Base-by-base conservation (phyloP, 1,140 invertebrate species). In the Batillaria attramentaria region DNA sequence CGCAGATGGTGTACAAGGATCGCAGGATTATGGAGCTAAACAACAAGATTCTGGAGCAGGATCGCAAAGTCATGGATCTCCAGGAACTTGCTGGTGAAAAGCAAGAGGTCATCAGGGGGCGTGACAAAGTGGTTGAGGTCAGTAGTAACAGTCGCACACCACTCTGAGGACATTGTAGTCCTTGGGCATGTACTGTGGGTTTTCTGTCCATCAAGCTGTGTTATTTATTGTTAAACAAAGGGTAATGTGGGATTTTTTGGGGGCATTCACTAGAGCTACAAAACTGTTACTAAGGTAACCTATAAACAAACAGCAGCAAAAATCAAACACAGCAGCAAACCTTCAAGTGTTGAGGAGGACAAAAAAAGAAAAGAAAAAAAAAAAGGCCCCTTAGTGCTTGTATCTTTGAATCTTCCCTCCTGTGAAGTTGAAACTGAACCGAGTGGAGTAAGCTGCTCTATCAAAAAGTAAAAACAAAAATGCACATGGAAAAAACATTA, bases 11-110 rank as follows among this genome's bases (percentile, higher is more conserved):
- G 1, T 92, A 92, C 69, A 93, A 93, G 80, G 92, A 93, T 83
- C 89, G 87, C 37, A 91, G 90, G 75, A 90, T 93, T 57, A 78
- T 93, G 77, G 92, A 93, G 41, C 79, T 93, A 10, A 92, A 92
- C 81, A 90, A 92, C 79, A 90, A 90, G 75, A 89, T 93, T 50
- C 82, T 91, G n/a, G 91, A 93, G 68, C 84, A 91, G 72, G 92
- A 93, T 82, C 84, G 88, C 37, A 83, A 85, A 28, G 87, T 92
- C n/a, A 91, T 92, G 83, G 92, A 93, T 83, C 81, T 93, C 24
- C 91, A 93, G 91, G 95, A 96, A 90, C 95, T 94, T 90, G 92
- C 96, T 31, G 94, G 94, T 86, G 96, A 97, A 87, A 97, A 97
- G 89, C 95, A 96, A 89, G 94, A 94, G 85, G 95, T 97, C 62